A percentile compares a stretch with the other conserved stretches of the same genome.
phyloP scores from a whole-genome alignment of 2,888 invertebrate species.

The Trissolcus japonicus region DNA sequence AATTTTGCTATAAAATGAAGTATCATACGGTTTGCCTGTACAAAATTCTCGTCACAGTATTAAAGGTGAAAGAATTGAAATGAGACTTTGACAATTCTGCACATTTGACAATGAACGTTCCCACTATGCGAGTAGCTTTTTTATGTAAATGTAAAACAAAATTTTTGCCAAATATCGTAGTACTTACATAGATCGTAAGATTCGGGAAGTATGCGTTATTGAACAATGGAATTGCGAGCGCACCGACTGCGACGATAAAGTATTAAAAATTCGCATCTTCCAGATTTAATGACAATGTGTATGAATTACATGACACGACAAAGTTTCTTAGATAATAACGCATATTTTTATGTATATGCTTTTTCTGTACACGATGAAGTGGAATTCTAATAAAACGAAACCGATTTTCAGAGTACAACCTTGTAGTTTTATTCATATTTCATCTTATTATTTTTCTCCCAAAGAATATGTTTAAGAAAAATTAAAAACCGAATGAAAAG shows the following conservation, averaged over 20 bases:
- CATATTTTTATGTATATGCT: slow-evolving; percentile 77
- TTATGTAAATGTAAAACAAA: slow-evolving; percentile 72
- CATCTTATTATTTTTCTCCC: background rate
- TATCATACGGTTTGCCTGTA: slow-evolving; percentile 26
- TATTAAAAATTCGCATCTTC: slow-evolving; percentile 73
- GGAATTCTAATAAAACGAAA: slow-evolving; percentile 55
- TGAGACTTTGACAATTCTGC: slow-evolving; percentile 9
- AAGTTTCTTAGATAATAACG: slow-evolving; percentile 70
- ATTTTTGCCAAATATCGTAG: slow-evolving; percentile 75
- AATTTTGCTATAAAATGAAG: slow-evolving; percentile 36
- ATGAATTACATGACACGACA: slow-evolving; percentile 60
- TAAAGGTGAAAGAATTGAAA: slow-evolving; percentile 13
- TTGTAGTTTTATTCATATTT: background rate
- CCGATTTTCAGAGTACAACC: slow-evolving; percentile 54
- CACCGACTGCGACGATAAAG: slow-evolving; percentile 58
- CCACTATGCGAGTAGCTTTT: slow-evolving; percentile 74
- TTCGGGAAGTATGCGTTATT: slow-evolving; percentile 52
- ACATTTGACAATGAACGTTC: slow-evolving; percentile 60
- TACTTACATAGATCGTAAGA: slow-evolving; percentile 72
- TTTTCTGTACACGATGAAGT: slow-evolving; percentile 75
- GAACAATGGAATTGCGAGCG: slow-evolving; percentile 25
- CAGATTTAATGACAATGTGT: slow-evolving; percentile 59
- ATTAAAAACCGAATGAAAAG: no score
- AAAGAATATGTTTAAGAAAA: background rate
- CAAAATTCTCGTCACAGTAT: slow-evolving; percentile 34